Conservation (phyloP, 2,888 invertebrate genomes). For the Polymixis flavicincta region DNA sequence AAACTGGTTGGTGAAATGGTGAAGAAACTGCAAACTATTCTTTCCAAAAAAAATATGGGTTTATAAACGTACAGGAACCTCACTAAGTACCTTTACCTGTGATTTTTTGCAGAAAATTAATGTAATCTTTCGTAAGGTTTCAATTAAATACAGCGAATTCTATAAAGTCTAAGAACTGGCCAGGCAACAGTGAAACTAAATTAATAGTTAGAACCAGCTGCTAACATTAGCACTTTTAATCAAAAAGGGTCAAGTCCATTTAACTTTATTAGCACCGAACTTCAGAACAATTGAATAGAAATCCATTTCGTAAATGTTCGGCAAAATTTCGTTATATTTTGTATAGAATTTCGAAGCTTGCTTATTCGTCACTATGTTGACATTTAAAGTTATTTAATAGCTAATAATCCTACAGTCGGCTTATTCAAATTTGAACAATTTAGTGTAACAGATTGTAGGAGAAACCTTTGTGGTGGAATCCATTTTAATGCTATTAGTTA, state of each 20-base stretch:
- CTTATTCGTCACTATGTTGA: conserved; percentile 28
- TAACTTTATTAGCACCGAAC: conserved; percentile 22
- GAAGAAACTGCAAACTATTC: neutral
- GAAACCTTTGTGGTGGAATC: conserved; percentile 81
- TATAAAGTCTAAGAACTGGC: neutral
- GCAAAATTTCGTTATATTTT: conserved; percentile 24
- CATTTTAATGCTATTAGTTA: conserved; percentile 78
- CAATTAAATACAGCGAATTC: neutral
- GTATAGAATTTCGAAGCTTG: conserved; percentile 12
- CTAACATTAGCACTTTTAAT: conserved; percentile 42
- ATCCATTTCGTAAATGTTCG: conserved; percentile 19
- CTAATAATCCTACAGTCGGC: conserved; percentile 51
- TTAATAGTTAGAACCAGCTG: conserved; percentile 52
- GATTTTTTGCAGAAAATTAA: neutral
- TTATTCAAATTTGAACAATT: conserved; percentile 66
- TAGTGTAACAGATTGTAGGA: conserved; percentile 55
- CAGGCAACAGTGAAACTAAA: conserved; percentile 30
- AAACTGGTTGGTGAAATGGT: neutral
- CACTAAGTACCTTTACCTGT: neutral
- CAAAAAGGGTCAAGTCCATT: conserved; percentile 51
- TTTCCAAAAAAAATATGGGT: neutral
- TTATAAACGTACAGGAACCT: neutral
- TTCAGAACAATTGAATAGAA: conserved; percentile 33
- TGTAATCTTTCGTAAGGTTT: neutral
- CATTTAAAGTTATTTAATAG: conserved; percentile 46